These are phyloP conservation scores for Andrena camellia DNA, from an alignment of 2,888 invertebrate species.

Conservation along the genomic window DNA sequence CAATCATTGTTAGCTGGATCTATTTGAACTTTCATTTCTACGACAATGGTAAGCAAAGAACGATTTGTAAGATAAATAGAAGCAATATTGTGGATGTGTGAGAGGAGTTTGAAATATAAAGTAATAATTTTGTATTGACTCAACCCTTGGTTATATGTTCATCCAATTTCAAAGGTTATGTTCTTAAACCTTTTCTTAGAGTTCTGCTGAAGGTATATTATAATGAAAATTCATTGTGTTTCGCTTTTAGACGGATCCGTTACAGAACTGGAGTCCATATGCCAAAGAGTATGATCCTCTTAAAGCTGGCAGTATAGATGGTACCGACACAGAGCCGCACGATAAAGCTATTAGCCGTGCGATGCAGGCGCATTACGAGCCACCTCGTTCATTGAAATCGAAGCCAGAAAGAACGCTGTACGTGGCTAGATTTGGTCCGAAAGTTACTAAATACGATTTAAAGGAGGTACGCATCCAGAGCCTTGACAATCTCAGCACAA, in stretches of 20 bases:
- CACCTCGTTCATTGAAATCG: slow-evolving; percentile 89
- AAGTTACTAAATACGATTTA: slow-evolving; percentile 88
- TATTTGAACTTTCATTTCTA: not conserved
- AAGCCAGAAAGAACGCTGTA: slow-evolving; percentile 91
- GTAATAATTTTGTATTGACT: not conserved
- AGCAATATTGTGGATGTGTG: not conserved
- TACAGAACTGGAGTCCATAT: slow-evolving; percentile 86
- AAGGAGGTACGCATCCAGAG: slow-evolving; percentile 80
- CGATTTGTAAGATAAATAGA: not conserved
- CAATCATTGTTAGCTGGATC: not conserved
- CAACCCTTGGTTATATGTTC: not conserved
- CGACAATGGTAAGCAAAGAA: slow-evolving; percentile 42
- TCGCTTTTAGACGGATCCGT: slow-evolving; percentile 35
- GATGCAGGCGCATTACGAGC: slow-evolving; percentile 88
- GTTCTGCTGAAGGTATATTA: not conserved
- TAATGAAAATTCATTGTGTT: not conserved
- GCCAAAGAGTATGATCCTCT: slow-evolving; percentile 91
- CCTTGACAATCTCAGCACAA: not conserved
- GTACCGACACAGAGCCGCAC: slow-evolving; percentile 93
- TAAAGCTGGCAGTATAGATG: slow-evolving; percentile 94
- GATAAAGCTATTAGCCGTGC: slow-evolving; percentile 92
- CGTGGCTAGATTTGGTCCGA: slow-evolving; percentile 90
- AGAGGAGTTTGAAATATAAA: not conserved
- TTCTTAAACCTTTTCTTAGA: not conserved
- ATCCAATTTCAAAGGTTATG: slow-evolving; percentile 17